phyloP scores from a whole-genome alignment of 1,140 invertebrate species.

The Microplitis demolitor region DNA sequence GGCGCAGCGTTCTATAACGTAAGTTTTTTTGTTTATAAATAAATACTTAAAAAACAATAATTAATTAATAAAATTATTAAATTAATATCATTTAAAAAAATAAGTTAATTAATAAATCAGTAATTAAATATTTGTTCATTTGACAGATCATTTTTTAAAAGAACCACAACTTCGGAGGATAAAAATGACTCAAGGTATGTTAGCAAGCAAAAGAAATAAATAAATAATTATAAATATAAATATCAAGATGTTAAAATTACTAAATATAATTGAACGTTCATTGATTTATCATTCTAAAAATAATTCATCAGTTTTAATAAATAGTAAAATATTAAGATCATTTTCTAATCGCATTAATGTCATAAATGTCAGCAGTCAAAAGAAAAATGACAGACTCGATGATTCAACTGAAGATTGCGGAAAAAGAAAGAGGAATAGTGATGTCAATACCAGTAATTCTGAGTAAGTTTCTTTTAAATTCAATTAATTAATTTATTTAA shows the following conservation, averaged over 20 bases:
- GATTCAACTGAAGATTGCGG: constrained; percentile 25
- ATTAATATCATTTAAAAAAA: background rate
- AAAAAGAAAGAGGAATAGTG: constrained; percentile 31
- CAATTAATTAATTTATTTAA: constrained; percentile 6
- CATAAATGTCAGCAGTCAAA: constrained; percentile 28
- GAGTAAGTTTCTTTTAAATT: constrained; percentile 8
- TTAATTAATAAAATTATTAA: background rate
- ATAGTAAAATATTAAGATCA: constrained; percentile 23
- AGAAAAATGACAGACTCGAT: background rate
- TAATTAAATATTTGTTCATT: background rate
- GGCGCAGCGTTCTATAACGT: constrained; percentile 48
- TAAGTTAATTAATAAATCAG: background rate
- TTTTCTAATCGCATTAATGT: constrained; percentile 38
- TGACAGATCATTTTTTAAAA: constrained; percentile 37
- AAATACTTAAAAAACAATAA: background rate
- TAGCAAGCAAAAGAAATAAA: constrained; percentile 21
- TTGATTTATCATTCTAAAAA: background rate
- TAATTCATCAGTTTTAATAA: background rate
- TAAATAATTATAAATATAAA: background rate
- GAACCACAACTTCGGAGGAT: constrained; percentile 20
- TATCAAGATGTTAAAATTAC: constrained; percentile 27
- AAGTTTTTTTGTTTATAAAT: constrained; percentile 22
- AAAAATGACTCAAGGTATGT: constrained; percentile 31
- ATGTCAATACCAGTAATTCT: constrained; percentile 19
- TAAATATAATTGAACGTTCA: background rate